Percentiles rank a stretch among this genome's conserved stretches.
These are phyloP conservation scores for Auanema sp. DNA, from an alignment of 2,888 invertebrate genomes.

Conservation along the genomic window DNA sequence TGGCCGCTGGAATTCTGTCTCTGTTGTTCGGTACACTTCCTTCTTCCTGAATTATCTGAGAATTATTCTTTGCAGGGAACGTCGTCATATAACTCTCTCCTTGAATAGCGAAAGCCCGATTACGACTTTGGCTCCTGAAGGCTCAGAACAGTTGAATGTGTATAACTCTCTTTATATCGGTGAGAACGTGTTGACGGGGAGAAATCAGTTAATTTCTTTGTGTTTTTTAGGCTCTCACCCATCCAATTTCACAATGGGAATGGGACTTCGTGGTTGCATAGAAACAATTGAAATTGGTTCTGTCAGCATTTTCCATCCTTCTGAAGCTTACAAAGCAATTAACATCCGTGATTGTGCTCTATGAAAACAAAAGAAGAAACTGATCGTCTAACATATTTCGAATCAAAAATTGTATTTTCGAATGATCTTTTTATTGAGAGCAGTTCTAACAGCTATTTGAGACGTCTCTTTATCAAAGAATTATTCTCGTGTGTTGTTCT, in stretches of 20 bases:
- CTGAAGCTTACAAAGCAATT: constrained; percentile 33
- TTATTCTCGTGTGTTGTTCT: too few relatives aligned
- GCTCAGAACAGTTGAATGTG: constrained; percentile 46
- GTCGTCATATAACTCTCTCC: constrained; percentile 28
- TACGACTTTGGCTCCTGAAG: constrained; percentile 31
- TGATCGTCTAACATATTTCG: too few relatives aligned
- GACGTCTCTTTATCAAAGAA: too few relatives aligned
- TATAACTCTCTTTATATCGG: constrained; percentile 43
- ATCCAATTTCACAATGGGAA: constrained; percentile 10
- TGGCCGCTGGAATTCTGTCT: constrained; percentile 39
- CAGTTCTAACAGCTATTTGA: too few relatives aligned
- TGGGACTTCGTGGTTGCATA: constrained; percentile 36
- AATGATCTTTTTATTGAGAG: too few relatives aligned
- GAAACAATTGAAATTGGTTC: constrained; percentile 30
- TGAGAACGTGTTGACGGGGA: constrained; percentile 3
- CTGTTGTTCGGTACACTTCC: constrained; percentile 28
- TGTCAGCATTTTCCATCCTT: constrained; percentile 33
- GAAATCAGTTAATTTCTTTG: neutral
- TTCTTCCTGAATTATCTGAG: too few relatives aligned
- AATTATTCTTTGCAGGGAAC: constrained; percentile 18
- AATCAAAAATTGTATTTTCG: too few relatives aligned
- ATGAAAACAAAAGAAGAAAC: too few relatives aligned
- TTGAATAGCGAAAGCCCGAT: constrained; percentile 42
- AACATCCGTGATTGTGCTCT: constrained; percentile 37
- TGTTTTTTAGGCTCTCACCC: constrained; percentile 23